These are phyloP conservation scores for Pogonomyrmex barbatus DNA, from an alignment of 1,140 invertebrate species.

Conservation along the genomic window DNA sequence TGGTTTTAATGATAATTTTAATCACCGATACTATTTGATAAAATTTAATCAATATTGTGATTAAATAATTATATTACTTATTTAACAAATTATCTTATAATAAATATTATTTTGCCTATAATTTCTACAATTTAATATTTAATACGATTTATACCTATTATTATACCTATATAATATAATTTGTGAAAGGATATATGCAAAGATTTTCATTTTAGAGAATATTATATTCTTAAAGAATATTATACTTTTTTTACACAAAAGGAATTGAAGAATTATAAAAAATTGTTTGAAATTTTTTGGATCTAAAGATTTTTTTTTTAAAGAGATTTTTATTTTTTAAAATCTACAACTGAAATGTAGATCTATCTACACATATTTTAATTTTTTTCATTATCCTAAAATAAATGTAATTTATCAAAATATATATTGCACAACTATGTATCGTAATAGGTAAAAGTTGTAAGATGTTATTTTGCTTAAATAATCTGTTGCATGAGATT, in stretches of 20 bases:
- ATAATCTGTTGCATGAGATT: slow-evolving; percentile 56
- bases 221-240: neutral
- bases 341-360: neutral
- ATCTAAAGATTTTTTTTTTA: neutral
- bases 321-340: neutral
- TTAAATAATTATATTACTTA: neutral
- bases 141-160: neutral
- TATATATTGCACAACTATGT: slow-evolving; percentile 19
- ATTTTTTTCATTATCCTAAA: neutral
- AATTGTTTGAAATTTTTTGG: neutral
- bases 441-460: slow-evolving; percentile 2
- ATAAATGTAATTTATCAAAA: slow-evolving; percentile 22
- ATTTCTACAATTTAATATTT: neutral
- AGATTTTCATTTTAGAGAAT: neutral
- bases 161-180: no score
- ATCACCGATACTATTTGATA: neutral
- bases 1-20: neutral
- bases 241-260: neutral
- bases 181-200: no score
- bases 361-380: neutral
- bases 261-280: neutral
- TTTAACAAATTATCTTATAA: neutral
- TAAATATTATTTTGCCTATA: neutral
- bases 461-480: slow-evolving; percentile 44
- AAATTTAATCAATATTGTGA: neutral